A percentile compares a stretch with the other conserved stretches of the same genome.
These are phyloP conservation scores for Talpa occidentalis DNA, from an alignment of 2,113 vertebrate genomes.

Conservation along the genomic window DNA sequence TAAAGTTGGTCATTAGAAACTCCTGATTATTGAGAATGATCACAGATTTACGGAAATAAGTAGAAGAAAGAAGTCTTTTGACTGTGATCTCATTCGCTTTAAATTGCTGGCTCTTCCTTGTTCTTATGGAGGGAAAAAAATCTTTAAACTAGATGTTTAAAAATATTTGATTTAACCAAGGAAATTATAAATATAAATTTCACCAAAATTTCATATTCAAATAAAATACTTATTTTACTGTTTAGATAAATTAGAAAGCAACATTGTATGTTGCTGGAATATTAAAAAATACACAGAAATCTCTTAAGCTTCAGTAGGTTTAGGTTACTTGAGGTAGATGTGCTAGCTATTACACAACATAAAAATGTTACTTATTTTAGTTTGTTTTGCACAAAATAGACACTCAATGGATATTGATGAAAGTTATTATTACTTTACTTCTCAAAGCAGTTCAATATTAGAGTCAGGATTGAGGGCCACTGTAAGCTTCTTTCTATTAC, in stretches of 20 bases:
- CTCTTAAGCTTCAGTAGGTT: neutral
- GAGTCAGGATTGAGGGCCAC: neutral
- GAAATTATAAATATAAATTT: neutral
- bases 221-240: slow-evolving; percentile 22
- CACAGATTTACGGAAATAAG: neutral
- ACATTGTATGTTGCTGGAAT: neutral
- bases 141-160: neutral
- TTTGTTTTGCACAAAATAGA: neutral
- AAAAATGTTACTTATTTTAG: accelerated
- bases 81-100: neutral
- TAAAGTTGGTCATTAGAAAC: neutral
- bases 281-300: neutral
- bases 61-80: neutral
- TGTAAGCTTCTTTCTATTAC: neutral
- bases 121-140: neutral
- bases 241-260: neutral
- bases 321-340: neutral
- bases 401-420: neutral
- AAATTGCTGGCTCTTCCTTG: neutral
- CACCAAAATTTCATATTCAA: neutral
- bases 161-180: neutral
- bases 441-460: neutral
- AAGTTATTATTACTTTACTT: neutral
- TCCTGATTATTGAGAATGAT: neutral
- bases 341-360: no score